These are phyloP conservation scores for Patiria pectinifera DNA, from an alignment of 53 echinoderm and acorn worm species.

Conservation along the genomic window DNA sequence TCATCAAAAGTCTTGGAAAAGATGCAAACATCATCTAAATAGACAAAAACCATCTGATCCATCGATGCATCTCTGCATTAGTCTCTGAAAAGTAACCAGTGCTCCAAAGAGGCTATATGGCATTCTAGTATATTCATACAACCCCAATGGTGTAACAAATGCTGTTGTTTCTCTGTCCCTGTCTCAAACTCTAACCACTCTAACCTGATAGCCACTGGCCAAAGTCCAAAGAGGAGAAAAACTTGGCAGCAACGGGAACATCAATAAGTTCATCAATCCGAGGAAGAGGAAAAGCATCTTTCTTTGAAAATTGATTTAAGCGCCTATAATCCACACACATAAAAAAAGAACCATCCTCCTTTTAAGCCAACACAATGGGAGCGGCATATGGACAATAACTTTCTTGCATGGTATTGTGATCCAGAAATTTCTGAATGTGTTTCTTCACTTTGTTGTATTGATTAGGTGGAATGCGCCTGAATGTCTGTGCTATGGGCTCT, in stretches of 20 bases:
- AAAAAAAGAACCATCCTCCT: slow-evolving; percentile 70
- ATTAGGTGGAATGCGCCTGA: slow-evolving; percentile 55
- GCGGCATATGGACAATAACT: slow-evolving; percentile 75
- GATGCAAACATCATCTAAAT: slow-evolving; percentile 44
- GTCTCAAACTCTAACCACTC: not conserved
- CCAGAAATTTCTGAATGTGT: slow-evolving; percentile 32
- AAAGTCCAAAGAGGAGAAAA: slow-evolving; percentile 5
- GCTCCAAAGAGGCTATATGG: slow-evolving; percentile 35
- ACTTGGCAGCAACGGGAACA: slow-evolving; percentile 25
- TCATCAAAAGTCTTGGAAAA: slow-evolving; percentile 51
- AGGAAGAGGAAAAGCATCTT: slow-evolving; percentile 79
- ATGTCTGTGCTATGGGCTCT: not conserved
- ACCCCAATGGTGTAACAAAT: slow-evolving; percentile 7
- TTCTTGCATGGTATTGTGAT: slow-evolving; percentile 23
- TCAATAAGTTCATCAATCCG: slow-evolving; percentile 64
- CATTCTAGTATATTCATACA: slow-evolving; percentile 30
- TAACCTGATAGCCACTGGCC: slow-evolving; percentile 46
- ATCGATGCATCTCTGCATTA: slow-evolving; percentile 16
- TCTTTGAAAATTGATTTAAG: slow-evolving; percentile 70
- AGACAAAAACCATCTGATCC: slow-evolving; percentile 20
- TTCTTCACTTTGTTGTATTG: slow-evolving; percentile 65
- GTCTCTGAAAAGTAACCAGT: slow-evolving; percentile 17
- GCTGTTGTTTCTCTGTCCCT: slow-evolving; percentile 29
- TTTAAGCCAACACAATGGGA: slow-evolving; percentile 63
- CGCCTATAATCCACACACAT: slow-evolving; percentile 74